Percentiles rank a stretch among this genome's conserved stretches.
phyloP scores from a whole-genome alignment of 2,888 invertebrate species.

The Megamerina dolium region DNA sequence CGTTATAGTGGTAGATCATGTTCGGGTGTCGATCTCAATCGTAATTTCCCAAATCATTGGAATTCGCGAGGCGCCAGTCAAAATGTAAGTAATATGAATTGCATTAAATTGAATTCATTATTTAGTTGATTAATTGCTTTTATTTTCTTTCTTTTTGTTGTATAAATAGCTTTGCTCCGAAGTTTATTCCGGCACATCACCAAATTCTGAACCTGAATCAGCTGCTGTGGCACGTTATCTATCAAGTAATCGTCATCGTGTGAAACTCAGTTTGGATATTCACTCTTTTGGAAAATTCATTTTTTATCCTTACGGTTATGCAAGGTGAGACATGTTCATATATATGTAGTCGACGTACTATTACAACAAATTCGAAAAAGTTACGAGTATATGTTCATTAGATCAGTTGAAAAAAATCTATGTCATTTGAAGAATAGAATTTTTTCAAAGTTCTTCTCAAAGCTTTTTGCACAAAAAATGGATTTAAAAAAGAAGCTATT shows the following conservation, averaged over 20 bases:
- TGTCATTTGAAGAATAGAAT: too few relatives aligned
- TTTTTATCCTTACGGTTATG: slow-evolving; percentile 49
- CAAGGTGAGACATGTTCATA: slow-evolving; percentile 32
- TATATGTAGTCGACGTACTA: too few relatives aligned
- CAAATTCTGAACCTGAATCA: slow-evolving; percentile 47
- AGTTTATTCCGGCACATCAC: slow-evolving; percentile 42
- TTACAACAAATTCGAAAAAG: too few relatives aligned
- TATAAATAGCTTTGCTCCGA: slow-evolving; percentile 43
- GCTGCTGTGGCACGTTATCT: slow-evolving; percentile 41
- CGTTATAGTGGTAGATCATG: slow-evolving; percentile 51
- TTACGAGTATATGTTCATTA: too few relatives aligned
- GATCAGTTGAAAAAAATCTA: too few relatives aligned
- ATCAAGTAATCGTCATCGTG: slow-evolving; percentile 42
- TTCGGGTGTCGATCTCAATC: slow-evolving; percentile 67
- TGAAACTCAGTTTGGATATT: slow-evolving; percentile 47
- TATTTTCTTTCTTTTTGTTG: background rate
- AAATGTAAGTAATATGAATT: slow-evolving; percentile 13
- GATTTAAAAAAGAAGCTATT: too few relatives aligned
- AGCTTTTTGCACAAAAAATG: too few relatives aligned
- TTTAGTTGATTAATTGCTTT: slow-evolving; percentile 24
- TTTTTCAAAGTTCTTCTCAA: too few relatives aligned
- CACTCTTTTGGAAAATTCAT: slow-evolving; percentile 49
- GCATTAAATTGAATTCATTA: slow-evolving; percentile 42
- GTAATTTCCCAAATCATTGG: slow-evolving; percentile 71
- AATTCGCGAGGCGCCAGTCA: slow-evolving; percentile 49